Base-by-base conservation (phyloP, 1,140 invertebrate genomes). In the Nephila pilipes region DNA sequence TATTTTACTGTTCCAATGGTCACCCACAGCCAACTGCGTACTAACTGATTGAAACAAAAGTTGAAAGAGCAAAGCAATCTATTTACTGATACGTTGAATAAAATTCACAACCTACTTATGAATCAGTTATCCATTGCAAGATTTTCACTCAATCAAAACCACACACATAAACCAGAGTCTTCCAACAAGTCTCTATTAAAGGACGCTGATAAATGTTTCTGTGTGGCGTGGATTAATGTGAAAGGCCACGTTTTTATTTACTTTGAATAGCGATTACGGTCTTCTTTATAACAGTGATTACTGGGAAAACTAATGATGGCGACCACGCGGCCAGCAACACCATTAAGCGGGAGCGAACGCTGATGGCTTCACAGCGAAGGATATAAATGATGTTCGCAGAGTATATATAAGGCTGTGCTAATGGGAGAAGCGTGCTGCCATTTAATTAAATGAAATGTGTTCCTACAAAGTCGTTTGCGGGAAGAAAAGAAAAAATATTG, bases 261-360 rank as follows among this genome's bases (percentile, higher is more conserved):
- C 46, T 80, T 3, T 60, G 63, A 60, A 85, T 85, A 57, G 81
- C 55, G 18, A 65, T 65, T 54, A 81, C 80, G 22, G 46, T 81
- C 80, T n/a, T 25, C 46, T 91, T 54, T 91, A 91, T 91, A 65
- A 91, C 36, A 83, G 80, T 91, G 54, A 91, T 91, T 91, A 91
- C 46, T 57, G 55, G 2, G 1, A 29, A 46, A 55, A 38, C 80
- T 91, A 91, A 91, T 91, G 90, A 85, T 91, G 14, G 5, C 57
- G 65, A n/a, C 69, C 79, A 85, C 90, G 90, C 90, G 85, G 18
- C 46, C 90, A n/a, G 36, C 60, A 63, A 80, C 57, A 91, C 75
- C 90, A 91, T 91, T 91, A 91, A 69, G 22, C 58, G n/a, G n/a
- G 29, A 80, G 36, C 20, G 32, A 80, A 20, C 32, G 80, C 32